Base-by-base conservation (phyloP, 2,888 invertebrate genomes). In the Cantharis flavilabris region DNA sequence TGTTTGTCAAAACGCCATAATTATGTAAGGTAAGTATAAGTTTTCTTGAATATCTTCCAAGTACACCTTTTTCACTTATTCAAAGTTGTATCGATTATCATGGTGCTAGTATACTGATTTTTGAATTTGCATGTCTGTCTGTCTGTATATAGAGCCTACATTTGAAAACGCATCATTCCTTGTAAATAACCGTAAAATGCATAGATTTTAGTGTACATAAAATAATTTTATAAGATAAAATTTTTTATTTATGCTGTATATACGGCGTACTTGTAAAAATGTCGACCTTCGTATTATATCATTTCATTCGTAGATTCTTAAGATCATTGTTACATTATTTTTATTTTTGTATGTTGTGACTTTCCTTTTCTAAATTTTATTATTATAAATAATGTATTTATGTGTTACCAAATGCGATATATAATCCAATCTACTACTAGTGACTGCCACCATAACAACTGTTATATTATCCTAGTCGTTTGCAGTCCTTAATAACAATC, bases 391-490 rank as follows among this genome's bases (percentile, higher is more conserved):
- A 70, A 70, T 30, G n/a, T 30, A 70, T 14, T 49, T 23, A 26
- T 67, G 18, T 67, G 18, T 67, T 67, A 64, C 64, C 64, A 64
- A 64, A 64, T 20, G 64, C 26, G 26, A 18, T 33, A 70, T 33
- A 70, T 28, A 70, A 33, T 18, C 28, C 18, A 70, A 26, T 70
- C 28, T 70, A 23, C 23, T 33, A 70, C 33, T 70, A 70, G 30
- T 64, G 77, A 73, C 73, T 78, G 75, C 71, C 73, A 73, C 75
- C 75, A 64, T 70, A 73, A 75, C 64, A 76, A 71, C 75, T 70
- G 78, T 72, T 77, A 65, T 85, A 86, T 86, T 86, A 86, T 86
- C 84, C 87, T 88, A 88, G 88, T 87, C 88, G 84, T 81, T 80
- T 81, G 80, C 85, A 84, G 84, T 86, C 86, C 86, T 84, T 78